phyloP scores from a whole-genome alignment of 2,888 invertebrate species.

The Agriopis marginaria region DNA sequence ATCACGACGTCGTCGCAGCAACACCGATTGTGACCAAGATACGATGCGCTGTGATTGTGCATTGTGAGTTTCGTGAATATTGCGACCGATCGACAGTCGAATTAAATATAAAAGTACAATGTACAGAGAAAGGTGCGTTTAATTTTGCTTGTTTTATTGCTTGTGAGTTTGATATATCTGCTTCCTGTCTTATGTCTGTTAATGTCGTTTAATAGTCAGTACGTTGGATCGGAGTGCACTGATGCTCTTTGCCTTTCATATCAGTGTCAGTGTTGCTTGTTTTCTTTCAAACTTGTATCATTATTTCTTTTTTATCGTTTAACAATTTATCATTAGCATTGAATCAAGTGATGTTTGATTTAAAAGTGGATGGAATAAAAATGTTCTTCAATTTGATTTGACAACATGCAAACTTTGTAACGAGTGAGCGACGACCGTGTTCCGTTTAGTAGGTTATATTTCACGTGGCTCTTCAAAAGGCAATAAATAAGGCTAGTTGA shows the following conservation, averaged over 20 bases:
- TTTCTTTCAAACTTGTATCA: conserved; percentile 20
- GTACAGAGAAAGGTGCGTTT: conserved; percentile 28
- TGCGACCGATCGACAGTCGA: conserved; percentile 64
- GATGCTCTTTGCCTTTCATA: conserved; percentile 20
- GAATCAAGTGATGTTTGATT: conserved; percentile 34
- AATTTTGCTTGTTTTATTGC: conserved; percentile 37
- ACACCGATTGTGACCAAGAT: conserved; percentile 78
- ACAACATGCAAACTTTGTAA: conserved; percentile 56
- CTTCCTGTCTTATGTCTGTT: conserved; percentile 38
- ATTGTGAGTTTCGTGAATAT: conserved; percentile 24
- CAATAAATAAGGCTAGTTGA: conserved; percentile 75
- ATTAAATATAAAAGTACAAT: conserved; percentile 52
- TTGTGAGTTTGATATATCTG: conserved; percentile 39
- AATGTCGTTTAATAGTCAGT: conserved; percentile 33
- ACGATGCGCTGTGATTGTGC: conserved; percentile 63
- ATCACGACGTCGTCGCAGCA: conserved; percentile 53
- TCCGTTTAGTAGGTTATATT: conserved; percentile 70
- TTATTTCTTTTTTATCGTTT: conserved; percentile 17
- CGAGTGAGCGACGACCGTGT: conserved; percentile 58
- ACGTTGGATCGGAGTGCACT: conserved; percentile 7
- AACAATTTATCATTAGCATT: conserved; percentile 25
- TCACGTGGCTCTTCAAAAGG: conserved; percentile 57
- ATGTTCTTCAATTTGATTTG: conserved; percentile 43
- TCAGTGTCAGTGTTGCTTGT: conserved; percentile 29
- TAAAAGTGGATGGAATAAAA: conserved; percentile 45